A percentile compares a stretch with the other conserved stretches of the same genome.
Conservation (phyloP, 2,797 vertebrate genomes). For the Falco naumanni region DNA sequence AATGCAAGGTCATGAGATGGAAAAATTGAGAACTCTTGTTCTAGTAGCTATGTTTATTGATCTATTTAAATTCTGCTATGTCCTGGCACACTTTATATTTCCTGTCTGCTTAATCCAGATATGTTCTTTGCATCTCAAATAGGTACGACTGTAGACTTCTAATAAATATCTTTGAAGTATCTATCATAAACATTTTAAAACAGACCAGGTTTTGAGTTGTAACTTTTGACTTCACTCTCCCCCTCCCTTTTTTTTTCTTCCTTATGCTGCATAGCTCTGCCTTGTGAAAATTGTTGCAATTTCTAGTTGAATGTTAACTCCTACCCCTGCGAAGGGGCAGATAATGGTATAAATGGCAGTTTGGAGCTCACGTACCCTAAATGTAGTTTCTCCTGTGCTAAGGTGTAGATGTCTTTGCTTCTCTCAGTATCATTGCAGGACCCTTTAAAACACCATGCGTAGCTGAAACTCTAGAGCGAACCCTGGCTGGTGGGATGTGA, state of each 20-base stretch:
- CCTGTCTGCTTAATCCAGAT: conserved; percentile 22
- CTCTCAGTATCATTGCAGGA: not conserved
- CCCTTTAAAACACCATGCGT: not conserved
- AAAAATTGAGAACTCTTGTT: conserved; percentile 20
- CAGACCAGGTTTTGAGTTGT: not conserved
- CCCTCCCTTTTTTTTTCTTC: not conserved
- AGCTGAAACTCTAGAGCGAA: not conserved
- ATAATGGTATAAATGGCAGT: not conserved
- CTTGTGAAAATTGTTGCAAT: not conserved
- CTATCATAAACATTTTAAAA: not conserved
- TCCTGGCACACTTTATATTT: conserved; percentile 37
- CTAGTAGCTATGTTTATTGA: conserved; percentile 15
- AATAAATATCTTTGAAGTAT: not conserved
- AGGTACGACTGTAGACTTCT: not conserved
- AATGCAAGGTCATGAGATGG: conserved; percentile 34
- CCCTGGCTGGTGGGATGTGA: not conserved
- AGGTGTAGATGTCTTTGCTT: not conserved
- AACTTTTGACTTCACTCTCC: not conserved
- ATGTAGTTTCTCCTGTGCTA: not conserved
- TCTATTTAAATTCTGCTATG: conserved; percentile 2
- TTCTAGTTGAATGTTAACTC: not conserved
- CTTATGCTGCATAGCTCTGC: not conserved
- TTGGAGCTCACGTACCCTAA: not conserved
- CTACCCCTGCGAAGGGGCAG: not conserved
- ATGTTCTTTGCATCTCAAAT: conserved; percentile 24